A percentile compares a stretch with the other conserved stretches of the same genome.
Evolutionary conservation across 1,140 invertebrate genomes (phyloP).

Genomic region (Apocrypta bakeri): DNA sequence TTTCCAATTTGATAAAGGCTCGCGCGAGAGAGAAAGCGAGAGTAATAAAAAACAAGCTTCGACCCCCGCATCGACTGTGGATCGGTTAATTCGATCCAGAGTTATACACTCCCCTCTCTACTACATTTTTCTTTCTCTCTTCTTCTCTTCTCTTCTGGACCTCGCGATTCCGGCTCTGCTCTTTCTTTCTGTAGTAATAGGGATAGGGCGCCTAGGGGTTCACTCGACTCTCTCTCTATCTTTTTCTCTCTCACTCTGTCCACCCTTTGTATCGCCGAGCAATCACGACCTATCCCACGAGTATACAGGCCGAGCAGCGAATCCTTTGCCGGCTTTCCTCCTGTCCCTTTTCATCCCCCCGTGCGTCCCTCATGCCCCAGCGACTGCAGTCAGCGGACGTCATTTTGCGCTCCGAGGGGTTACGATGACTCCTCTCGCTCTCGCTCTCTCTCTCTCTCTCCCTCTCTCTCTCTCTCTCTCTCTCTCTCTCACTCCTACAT

Average conservation of each 20-base stretch:
- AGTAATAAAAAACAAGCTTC: slow-evolving; percentile 19
- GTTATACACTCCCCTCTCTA: not conserved
- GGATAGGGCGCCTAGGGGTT: slow-evolving; percentile 45
- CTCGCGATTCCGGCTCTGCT: slow-evolving; percentile 3
- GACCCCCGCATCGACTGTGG: not conserved
- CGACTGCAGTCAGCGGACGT: slow-evolving; percentile 37
- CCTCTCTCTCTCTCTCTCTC: slow-evolving; percentile 25
- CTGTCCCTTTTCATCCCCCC: slow-evolving; percentile 45
- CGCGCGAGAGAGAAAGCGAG: not conserved
- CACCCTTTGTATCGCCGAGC: slow-evolving; percentile 70
- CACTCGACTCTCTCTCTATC: slow-evolving; percentile 46
- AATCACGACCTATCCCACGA: slow-evolving; percentile 69
- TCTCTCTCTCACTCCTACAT: slow-evolving; percentile 33
- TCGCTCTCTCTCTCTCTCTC: slow-evolving; percentile 38
- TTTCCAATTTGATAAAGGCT: slow-evolving; percentile 20
- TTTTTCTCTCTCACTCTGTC: slow-evolving; percentile 61
- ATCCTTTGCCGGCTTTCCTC: slow-evolving; percentile 28
- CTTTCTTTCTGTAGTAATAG: slow-evolving; percentile 17
- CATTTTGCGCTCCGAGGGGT: slow-evolving; percentile 45
- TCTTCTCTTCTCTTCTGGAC: not conserved
- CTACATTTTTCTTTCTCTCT: not conserved
- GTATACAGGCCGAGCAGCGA: slow-evolving; percentile 6
- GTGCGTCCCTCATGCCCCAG: not conserved
- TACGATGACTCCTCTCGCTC: slow-evolving; percentile 29
- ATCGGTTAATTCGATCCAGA: slow-evolving; percentile 40